Evolutionary conservation across 1,140 invertebrate species (phyloP).

Genomic region (Drosophila nebulosa): DNA sequence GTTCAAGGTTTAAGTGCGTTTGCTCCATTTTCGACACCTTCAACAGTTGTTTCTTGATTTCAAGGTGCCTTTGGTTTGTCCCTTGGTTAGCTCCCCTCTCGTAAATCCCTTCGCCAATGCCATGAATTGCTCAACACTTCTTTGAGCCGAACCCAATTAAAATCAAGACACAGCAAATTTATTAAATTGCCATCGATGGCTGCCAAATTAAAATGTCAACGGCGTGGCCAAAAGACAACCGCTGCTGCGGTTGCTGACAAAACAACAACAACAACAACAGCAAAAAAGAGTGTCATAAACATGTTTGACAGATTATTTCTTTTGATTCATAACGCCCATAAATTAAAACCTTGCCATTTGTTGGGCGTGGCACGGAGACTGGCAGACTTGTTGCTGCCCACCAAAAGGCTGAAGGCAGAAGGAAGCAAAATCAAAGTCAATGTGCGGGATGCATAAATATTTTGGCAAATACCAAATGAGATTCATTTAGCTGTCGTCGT

Average conservation of each 20-base stretch:
- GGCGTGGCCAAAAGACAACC: conserved; percentile 28
- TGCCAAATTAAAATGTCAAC: conserved; percentile 77
- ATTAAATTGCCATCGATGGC: conserved; percentile 75
- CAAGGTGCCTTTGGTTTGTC: conserved; percentile 48
- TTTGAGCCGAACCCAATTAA: conserved; percentile 53
- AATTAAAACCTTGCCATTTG: conserved; percentile 52
- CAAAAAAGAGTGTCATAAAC: conserved; percentile 68
- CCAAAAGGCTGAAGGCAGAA: conserved; percentile 10
- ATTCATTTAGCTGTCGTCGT: conserved; percentile 73
- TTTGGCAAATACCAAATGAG: conserved; percentile 70
- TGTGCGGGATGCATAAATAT: conserved; percentile 71
- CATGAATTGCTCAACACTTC: conserved; percentile 53
- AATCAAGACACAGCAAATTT: conserved; percentile 53
- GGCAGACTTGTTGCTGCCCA: conserved; percentile 8
- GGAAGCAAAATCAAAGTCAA: conserved; percentile 61
- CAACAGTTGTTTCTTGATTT: not conserved
- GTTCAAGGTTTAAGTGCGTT: conserved; percentile 27
- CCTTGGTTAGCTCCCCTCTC: not conserved
- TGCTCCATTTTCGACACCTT: conserved; percentile 20
- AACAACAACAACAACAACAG: not conserved
- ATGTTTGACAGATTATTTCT: conserved; percentile 70
- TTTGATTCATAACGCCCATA: conserved; percentile 68
- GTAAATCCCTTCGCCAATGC: not conserved
- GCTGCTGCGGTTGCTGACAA: too few relatives aligned
- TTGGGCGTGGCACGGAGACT: conserved; percentile 51